Evolutionary conservation across 2,888 invertebrate species (phyloP).

Genomic region (Heteromurus nitidus): DNA sequence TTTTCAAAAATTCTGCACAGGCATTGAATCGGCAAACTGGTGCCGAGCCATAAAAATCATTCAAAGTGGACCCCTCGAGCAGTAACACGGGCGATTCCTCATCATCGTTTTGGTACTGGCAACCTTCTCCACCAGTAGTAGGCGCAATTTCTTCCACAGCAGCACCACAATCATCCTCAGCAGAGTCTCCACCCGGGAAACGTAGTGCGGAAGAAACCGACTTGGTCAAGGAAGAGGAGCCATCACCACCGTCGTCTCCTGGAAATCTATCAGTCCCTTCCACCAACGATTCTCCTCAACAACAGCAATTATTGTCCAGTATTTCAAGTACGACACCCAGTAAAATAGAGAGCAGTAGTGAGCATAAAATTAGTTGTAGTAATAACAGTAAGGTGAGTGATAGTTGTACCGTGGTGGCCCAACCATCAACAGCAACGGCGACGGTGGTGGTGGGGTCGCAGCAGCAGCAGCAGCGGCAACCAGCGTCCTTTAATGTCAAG

Average conservation of each 20-base stretch:
- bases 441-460: constrained; percentile 54
- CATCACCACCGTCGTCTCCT: constrained; percentile 66
- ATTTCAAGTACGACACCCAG: too few species aligned
- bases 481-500: constrained; percentile 45
- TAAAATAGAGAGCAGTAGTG: background rate
- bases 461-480: constrained; percentile 49
- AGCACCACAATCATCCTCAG: constrained; percentile 9
- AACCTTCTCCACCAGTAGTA: constrained; percentile 14
- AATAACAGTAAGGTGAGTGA: constrained; percentile 34
- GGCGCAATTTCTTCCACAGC: background rate
- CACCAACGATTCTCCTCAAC: constrained; percentile 4
- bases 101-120: constrained; percentile 69
- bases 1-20: constrained; percentile 21
- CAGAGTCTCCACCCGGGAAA: background rate
- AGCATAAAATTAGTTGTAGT: background rate
- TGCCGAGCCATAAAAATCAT: constrained; percentile 40
- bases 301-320: too few species aligned
- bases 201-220: constrained; percentile 7
- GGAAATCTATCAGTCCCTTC: constrained; percentile 20
- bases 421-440: constrained; percentile 49
- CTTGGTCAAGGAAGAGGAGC: constrained; percentile 37
- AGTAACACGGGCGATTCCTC: constrained; percentile 56
- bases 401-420: constrained; percentile 39
- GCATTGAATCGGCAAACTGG: constrained; percentile 26
- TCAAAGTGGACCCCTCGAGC: constrained; percentile 71